These are phyloP conservation scores for Peromyscus polionotus DNA, from an alignment of 2,113 vertebrate genomes.

Conservation along the genomic window DNA sequence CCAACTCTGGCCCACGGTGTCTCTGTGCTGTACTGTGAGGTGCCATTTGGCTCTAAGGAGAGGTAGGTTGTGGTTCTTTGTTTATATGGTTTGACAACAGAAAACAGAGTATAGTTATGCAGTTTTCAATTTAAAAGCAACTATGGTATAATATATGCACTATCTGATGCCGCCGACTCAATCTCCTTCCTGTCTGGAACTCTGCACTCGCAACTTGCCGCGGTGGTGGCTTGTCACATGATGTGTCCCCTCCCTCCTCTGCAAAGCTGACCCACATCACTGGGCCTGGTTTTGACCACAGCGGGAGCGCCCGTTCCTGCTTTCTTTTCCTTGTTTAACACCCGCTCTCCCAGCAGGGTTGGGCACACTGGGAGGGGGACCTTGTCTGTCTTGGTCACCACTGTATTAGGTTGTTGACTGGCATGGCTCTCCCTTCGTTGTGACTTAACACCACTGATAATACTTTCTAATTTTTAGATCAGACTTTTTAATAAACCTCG, in stretches of 20 bases:
- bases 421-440: conserved; percentile 1
- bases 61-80: background rate
- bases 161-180: background rate
- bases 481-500: background rate
- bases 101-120: background rate
- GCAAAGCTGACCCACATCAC: background rate
- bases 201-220: background rate
- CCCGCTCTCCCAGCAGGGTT: background rate
- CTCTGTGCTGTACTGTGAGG: background rate
- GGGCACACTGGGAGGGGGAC: background rate
- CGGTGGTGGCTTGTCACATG: background rate
- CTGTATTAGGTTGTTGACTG: background rate
- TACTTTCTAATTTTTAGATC: background rate
- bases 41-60: background rate
- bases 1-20: background rate
- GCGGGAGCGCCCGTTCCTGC: background rate
- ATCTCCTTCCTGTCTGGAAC: background rate
- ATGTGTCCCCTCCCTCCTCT: background rate
- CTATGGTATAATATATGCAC: background rate
- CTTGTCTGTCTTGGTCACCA: background rate
- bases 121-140: conserved; percentile 18
- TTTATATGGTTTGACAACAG: background rate
- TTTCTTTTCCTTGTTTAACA: background rate
- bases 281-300: background rate
- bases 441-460: conserved; percentile 9